Percentiles rank a stretch among this genome's conserved stretches.
Conservation (phyloP, 2,113 vertebrate genomes). For the Syngnathus floridae region DNA sequence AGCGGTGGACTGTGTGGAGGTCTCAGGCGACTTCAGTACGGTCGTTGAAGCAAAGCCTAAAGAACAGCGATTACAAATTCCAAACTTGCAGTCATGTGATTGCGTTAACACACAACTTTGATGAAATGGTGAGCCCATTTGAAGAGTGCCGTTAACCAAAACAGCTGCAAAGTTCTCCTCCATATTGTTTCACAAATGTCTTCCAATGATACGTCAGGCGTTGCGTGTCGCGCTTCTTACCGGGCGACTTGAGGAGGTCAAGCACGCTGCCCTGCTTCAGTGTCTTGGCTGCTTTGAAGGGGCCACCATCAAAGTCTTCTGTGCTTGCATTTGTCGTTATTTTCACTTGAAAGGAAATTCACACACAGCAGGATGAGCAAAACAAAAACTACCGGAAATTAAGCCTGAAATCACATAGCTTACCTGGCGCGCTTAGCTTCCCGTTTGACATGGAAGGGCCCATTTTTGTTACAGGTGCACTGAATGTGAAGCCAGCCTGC, state of each 20-base stretch:
- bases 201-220: background rate
- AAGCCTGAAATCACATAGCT: background rate
- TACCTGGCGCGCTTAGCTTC: conserved; percentile 70
- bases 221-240: conserved; percentile 61
- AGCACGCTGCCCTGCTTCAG: conserved; percentile 93
- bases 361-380: background rate
- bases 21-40: conserved; percentile 47
- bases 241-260: conserved; percentile 85
- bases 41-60: conserved; percentile 76
- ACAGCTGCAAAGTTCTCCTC: no score
- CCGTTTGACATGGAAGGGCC: conserved; percentile 69
- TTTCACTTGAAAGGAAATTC: conserved; percentile 43
- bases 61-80: background rate
- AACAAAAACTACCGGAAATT: background rate
- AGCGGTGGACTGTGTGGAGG: conserved; percentile 40
- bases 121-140: no score
- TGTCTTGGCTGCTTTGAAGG: conserved; percentile 80
- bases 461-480: conserved; percentile 84
- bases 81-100: no score
- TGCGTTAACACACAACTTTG: no score
- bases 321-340: conserved; percentile 61
- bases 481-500: conserved; percentile 90
- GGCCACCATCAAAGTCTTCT: conserved; percentile 77
- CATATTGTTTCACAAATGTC: background rate
- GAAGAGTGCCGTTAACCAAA: no score